Conservation (phyloP, 2,888 invertebrate genomes). For the Pandemis corylana region DNA sequence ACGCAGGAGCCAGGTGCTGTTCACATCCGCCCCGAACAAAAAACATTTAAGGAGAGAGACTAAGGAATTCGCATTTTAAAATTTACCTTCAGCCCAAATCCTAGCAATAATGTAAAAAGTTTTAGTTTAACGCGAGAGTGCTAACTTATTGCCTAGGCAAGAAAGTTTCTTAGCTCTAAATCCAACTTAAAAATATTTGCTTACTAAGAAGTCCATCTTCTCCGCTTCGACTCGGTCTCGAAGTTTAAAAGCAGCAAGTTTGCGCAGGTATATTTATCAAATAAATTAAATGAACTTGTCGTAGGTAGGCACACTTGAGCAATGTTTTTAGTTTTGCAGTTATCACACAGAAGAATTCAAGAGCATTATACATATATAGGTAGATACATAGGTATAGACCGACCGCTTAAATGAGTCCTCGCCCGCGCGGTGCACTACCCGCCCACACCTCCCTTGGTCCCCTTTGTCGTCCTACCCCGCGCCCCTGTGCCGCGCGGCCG, state of each 20-base stretch:
- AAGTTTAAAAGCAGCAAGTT: conserved; percentile 21
- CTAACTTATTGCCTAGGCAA: conserved; percentile 34
- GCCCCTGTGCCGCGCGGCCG: no score
- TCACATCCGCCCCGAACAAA: conserved; percentile 67
- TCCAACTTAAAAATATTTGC: conserved; percentile 41
- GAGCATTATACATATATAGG: no score
- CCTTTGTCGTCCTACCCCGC: no score
- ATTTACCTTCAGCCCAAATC: conserved; percentile 20
- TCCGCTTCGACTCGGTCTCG: conserved; percentile 5
- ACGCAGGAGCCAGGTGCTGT: conserved; percentile 74
- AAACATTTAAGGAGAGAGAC: conserved; percentile 63
- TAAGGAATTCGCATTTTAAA: conserved; percentile 57
- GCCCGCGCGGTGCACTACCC: no score
- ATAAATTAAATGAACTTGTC: conserved; percentile 14
- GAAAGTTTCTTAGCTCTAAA: conserved; percentile 34
- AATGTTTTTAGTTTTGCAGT: not conserved
- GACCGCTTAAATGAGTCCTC: no score
- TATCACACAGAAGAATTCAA: not conserved
- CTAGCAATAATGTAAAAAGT: conserved; percentile 26
- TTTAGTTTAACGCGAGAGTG: conserved; percentile 36
- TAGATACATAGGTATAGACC: no score
- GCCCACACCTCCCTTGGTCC: no score
- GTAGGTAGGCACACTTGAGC: not conserved
- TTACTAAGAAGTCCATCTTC: conserved; percentile 37
- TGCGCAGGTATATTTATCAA: conserved; percentile 23